Evolutionary conservation across 2,888 invertebrate genomes (phyloP).

Genomic region (Diadegma fenestrale): DNA sequence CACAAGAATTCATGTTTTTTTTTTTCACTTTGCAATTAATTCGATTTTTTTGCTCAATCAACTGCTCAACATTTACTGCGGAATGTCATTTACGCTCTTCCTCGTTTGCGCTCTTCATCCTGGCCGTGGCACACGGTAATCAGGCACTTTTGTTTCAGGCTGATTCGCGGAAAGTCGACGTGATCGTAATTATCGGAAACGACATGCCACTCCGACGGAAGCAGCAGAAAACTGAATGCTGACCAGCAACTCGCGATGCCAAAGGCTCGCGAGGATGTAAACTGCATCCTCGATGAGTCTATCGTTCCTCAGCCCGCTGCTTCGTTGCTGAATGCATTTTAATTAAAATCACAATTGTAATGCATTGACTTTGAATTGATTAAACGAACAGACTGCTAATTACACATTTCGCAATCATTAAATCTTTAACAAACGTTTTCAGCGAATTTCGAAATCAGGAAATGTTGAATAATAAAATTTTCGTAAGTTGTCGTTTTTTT

Average conservation of each 20-base stretch:
- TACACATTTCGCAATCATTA: background rate
- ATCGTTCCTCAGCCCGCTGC: constrained; percentile 59
- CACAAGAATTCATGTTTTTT: background rate
- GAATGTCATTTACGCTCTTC: constrained; percentile 29
- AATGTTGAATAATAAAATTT: background rate
- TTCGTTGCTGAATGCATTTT: constrained; percentile 50
- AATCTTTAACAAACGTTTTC: background rate
- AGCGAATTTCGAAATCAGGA: background rate
- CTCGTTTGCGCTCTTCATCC: constrained; percentile 33
- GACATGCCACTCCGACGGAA: constrained; percentile 35
- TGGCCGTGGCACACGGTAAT: constrained; percentile 59
- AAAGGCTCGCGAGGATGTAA: constrained; percentile 67
- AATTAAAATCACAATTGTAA: constrained; percentile 22
- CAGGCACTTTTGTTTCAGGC: constrained; percentile 67
- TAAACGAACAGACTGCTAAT: background rate
- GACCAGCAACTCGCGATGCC: constrained; percentile 45
- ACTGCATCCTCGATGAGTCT: constrained; percentile 72
- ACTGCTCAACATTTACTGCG: background rate
- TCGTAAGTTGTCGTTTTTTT: background rate
- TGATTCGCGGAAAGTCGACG: constrained; percentile 70
- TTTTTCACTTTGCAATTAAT: background rate
- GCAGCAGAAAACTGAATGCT: constrained; percentile 18
- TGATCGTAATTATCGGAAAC: constrained; percentile 67
- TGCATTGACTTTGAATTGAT: constrained; percentile 7
- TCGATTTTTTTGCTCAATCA: background rate